Percentiles rank a stretch among this genome's conserved stretches.
Evolutionary conservation across 2,888 invertebrate genomes (phyloP).

Genomic region (Philereme transversata): DNA sequence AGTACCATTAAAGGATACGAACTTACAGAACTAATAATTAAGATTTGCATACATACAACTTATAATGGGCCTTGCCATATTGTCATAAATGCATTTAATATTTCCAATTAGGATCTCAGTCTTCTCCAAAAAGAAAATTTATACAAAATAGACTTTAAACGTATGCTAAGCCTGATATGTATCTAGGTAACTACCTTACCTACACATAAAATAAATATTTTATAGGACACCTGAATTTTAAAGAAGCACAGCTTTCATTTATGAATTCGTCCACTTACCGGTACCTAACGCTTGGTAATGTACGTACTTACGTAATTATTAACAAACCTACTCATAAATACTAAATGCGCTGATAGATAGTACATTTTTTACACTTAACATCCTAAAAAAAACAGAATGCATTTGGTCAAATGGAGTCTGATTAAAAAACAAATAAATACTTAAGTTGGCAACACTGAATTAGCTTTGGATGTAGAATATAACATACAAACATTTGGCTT

Average conservation of each 20-base stretch:
- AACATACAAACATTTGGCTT: neutral
- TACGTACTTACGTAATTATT: neutral
- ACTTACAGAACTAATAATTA: neutral
- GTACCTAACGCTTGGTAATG: neutral
- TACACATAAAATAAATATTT: neutral
- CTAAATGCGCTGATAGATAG: no score
- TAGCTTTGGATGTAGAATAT: neutral
- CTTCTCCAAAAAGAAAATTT: conserved; percentile 31
- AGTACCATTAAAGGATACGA: no score
- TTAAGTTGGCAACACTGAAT: neutral
- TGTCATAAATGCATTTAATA: conserved; percentile 34
- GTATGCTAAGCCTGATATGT: conserved; percentile 27
- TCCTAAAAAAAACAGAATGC: no score
- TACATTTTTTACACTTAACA: no score
- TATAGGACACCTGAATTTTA: neutral
- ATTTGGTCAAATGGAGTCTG: no score
- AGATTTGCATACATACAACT: conserved; percentile 5
- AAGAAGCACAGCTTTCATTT: neutral
- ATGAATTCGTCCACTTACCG: neutral
- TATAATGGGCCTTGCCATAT: conserved; percentile 28
- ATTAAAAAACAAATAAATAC: neutral
- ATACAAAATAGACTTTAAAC: conserved; percentile 7
- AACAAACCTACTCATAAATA: no score
- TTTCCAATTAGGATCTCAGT: conserved; percentile 34
- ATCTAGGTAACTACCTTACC: neutral